phyloP scores from a whole-genome alignment of 2,797 vertebrate species.

The Parotocinclus haroldoi region DNA sequence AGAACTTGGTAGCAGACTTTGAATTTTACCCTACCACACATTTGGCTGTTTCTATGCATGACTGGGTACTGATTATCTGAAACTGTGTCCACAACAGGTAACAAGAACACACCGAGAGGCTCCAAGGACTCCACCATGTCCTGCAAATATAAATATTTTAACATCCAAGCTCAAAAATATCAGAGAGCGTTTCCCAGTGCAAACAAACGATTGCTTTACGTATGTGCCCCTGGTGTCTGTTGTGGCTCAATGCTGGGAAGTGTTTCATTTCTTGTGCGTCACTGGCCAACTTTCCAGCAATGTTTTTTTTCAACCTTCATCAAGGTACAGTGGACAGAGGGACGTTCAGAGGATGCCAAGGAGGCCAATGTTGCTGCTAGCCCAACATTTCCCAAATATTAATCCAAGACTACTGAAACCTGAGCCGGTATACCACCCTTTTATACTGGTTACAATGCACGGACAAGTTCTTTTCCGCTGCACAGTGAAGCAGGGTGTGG shows the following conservation, averaged over 20 bases:
- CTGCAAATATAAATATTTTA: conserved; percentile 17
- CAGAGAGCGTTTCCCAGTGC: conserved; percentile 17
- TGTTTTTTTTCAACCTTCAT: conserved; percentile 46
- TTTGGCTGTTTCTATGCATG: not conserved
- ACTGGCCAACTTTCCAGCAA: conserved; percentile 55
- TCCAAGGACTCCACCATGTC: not conserved
- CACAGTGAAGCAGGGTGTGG: too few relatives aligned
- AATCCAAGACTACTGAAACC: conserved; percentile 52
- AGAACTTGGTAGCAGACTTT: not conserved
- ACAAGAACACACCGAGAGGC: conserved; percentile 5
- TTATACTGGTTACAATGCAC: conserved; percentile 8
- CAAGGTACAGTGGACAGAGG: conserved; percentile 51
- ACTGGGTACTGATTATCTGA: not conserved
- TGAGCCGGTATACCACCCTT: conserved; percentile 41
- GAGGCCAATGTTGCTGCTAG: conserved; percentile 45
- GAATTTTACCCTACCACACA: too few relatives aligned
- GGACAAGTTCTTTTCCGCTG: too few relatives aligned
- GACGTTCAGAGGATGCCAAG: conserved; percentile 54
- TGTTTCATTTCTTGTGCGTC: conserved; percentile 53
- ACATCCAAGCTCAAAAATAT: conserved; percentile 9
- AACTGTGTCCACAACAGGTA: conserved; percentile 17
- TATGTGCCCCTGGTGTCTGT: conserved; percentile 13
- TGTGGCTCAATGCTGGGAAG: conserved; percentile 36
- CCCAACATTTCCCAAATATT: conserved; percentile 47
- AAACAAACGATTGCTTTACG: conserved; percentile 23